These are phyloP conservation scores for Nysson spinosus DNA, from an alignment of 2,888 invertebrate genomes.

Conservation along the genomic window DNA sequence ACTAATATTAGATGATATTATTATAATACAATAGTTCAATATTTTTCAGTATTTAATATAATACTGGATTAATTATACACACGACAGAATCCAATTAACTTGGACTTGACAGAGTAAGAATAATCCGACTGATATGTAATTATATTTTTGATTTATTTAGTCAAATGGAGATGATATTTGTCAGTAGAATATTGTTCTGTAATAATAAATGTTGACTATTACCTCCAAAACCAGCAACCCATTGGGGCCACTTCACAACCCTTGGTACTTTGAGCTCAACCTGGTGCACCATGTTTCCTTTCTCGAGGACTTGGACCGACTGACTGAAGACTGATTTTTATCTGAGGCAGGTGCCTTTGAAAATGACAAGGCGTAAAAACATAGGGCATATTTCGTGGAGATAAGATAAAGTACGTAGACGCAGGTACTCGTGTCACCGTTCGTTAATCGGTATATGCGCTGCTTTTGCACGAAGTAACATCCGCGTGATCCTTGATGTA, in stretches of 20 bases:
- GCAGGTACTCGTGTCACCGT: not conserved
- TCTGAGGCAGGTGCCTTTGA: conserved; percentile 1
- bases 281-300: conserved; percentile 20
- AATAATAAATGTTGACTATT: not conserved
- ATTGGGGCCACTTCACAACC: conserved; percentile 48
- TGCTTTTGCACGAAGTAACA: no score
- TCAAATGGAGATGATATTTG: no score
- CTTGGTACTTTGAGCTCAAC: not conserved
- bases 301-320: not conserved
- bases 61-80: no score
- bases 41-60: no score
- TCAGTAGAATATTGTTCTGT: no score
- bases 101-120: no score
- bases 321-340: not conserved
- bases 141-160: conserved; percentile 3
- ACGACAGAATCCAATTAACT: no score
- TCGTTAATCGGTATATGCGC: no score
- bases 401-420: conserved; percentile 29
- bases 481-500: no score
- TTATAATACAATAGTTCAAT: no score
- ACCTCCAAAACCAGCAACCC: conserved; percentile 53
- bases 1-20: no score
- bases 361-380: not conserved
- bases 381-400: not conserved
- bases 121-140: no score